Conservation (phyloP, 2,113 vertebrate genomes). For the Marcusenius ussheri region DNA sequence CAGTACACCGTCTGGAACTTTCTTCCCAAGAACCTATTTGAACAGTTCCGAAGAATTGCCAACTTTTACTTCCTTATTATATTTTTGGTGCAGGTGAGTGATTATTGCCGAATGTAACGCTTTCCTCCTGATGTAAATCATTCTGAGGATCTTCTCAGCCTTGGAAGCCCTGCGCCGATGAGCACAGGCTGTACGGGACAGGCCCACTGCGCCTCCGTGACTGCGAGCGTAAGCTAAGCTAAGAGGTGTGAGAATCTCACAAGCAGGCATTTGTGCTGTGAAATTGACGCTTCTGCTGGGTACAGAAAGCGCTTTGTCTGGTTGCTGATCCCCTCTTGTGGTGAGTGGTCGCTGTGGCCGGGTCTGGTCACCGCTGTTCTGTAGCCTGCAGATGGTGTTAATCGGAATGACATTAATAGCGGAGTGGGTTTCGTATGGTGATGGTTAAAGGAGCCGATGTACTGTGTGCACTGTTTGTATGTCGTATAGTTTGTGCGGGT, state of each 20-base stretch:
- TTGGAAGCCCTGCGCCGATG: background rate
- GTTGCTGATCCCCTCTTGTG: background rate
- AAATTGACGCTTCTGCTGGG: background rate
- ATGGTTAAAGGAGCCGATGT: background rate
- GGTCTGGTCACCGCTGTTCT: background rate
- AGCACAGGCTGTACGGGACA: background rate
- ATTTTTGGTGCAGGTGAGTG: conserved; percentile 58
- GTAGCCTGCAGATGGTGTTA: background rate
- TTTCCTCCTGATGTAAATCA: conserved; percentile 96
- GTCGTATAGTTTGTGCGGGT: background rate
- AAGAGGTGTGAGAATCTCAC: background rate
- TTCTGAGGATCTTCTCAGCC: conserved; percentile 23
- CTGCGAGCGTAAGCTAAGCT: background rate
- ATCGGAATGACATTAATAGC: background rate
- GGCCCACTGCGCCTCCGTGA: background rate
- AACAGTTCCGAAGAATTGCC: conserved; percentile 78
- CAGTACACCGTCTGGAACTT: conserved; percentile 99
- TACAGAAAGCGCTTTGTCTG: background rate
- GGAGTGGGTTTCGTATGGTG: background rate
- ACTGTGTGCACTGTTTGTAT: background rate
- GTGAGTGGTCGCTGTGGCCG: background rate
- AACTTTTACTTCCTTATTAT: background rate
- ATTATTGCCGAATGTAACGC: conserved; percentile 99
- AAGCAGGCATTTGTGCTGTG: background rate
- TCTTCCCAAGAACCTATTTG: conserved; percentile 97